Conservation (phyloP, 2,113 vertebrate species). For the Microcebus tavaratra region DNA sequence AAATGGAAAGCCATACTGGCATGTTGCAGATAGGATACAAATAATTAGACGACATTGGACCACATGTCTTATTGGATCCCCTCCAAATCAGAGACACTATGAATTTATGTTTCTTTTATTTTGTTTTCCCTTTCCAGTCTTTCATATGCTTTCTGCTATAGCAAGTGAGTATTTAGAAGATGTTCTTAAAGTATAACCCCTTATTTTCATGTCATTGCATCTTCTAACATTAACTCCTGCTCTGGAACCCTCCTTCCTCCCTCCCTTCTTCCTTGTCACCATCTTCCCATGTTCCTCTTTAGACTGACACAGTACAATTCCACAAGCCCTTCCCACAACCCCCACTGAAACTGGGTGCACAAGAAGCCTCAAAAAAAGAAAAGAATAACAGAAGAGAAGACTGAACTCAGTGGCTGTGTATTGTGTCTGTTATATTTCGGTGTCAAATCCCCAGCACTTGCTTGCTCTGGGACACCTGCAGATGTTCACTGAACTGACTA, state of each 20-base stretch:
- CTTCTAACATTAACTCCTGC: neutral
- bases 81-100: slow-evolving; percentile 1
- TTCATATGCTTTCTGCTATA: neutral
- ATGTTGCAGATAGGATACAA: neutral
- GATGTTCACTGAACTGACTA: neutral
- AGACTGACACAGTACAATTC: neutral
- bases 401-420: neutral
- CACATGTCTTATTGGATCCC: neutral
- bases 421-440: neutral
- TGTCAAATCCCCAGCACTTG: neutral
- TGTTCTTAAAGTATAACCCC: neutral
- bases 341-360: neutral
- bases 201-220: neutral
- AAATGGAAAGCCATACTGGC: neutral
- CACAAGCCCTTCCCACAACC: neutral
- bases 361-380: neutral
- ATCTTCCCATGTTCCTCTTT: neutral
- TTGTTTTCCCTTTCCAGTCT: neutral
- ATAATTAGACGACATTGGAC: neutral
- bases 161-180: neutral
- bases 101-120: neutral
- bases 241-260: neutral
- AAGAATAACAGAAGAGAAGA: neutral
- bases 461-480: neutral
- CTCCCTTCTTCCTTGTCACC: neutral